These are phyloP conservation scores for Heptranchias perlo DNA, from an alignment of 2,113 vertebrate genomes.

Conservation along the genomic window DNA sequence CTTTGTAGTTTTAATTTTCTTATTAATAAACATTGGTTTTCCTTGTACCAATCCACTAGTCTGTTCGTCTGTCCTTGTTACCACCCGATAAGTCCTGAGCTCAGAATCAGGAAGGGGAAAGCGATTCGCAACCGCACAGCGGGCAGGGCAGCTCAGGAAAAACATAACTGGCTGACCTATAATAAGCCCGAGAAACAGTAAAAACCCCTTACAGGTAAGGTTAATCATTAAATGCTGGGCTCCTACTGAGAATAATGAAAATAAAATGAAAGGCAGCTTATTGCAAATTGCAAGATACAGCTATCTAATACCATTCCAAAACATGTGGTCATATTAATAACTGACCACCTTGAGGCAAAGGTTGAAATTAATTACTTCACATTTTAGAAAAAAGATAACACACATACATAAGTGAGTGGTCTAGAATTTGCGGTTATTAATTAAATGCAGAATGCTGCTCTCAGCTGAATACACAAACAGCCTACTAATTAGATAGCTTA, in stretches of 20 bases:
- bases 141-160: too few species aligned
- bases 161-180: too few species aligned
- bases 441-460: neutral
- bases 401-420: neutral
- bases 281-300: neutral
- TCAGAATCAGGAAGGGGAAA: too few species aligned
- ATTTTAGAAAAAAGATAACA: neutral
- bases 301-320: neutral
- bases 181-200: too few species aligned
- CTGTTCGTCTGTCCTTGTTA: too few species aligned
- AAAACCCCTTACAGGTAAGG: too few species aligned
- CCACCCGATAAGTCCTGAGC: too few species aligned
- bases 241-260: neutral
- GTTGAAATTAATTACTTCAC: neutral
- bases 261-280: neutral
- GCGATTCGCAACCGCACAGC: too few species aligned
- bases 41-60: too few species aligned
- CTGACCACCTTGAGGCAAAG: neutral
- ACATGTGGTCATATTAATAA: neutral
- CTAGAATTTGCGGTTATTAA: constrained; percentile 7
- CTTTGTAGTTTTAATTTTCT: too few species aligned
- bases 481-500: neutral
- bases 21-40: too few species aligned
- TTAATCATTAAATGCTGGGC: neutral
- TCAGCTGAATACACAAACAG: neutral